phyloP scores from a whole-genome alignment of 1,140 invertebrate genomes.

The Zelostemma sp. region DNA sequence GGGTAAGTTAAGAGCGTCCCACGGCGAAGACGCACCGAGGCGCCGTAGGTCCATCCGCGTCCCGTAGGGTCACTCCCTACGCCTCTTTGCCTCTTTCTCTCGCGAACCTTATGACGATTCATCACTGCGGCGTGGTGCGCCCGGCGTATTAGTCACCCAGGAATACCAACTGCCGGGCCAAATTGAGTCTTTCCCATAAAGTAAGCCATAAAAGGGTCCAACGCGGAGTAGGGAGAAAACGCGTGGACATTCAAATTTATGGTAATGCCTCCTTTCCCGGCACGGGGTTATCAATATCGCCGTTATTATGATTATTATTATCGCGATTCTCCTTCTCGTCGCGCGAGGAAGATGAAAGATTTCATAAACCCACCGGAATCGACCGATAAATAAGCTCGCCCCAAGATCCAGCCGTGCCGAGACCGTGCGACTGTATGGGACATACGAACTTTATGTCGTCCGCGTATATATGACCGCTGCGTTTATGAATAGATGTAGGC shows the following conservation, averaged over 20 bases:
- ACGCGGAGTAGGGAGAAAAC: constrained; percentile 15
- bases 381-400: constrained; percentile 33
- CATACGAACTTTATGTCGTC: neutral
- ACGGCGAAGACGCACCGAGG: constrained; percentile 35
- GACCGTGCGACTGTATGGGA: constrained; percentile 2
- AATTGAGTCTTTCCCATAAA: constrained; percentile 70
- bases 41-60: constrained; percentile 42
- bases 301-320: constrained; percentile 28
- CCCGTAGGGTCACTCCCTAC: constrained; percentile 20
- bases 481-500: constrained; percentile 11
- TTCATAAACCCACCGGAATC: constrained; percentile 26
- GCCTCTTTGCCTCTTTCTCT: constrained; percentile 25
- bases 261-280: constrained; percentile 57
- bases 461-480: neutral
- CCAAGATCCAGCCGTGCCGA: no score
- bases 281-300: constrained; percentile 61
- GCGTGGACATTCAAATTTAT: constrained; percentile 68
- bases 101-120: constrained; percentile 37
- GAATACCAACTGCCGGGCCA: constrained; percentile 60
- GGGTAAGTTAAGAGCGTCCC: constrained; percentile 45
- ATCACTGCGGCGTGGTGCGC: constrained; percentile 36
- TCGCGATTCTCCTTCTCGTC: neutral
- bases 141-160: constrained; percentile 57
- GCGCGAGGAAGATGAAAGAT: constrained; percentile 15
- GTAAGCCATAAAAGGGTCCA: constrained; percentile 62